phyloP scores from a whole-genome alignment of 2,797 vertebrate species.

The Catamblyrhynchus diadema region DNA sequence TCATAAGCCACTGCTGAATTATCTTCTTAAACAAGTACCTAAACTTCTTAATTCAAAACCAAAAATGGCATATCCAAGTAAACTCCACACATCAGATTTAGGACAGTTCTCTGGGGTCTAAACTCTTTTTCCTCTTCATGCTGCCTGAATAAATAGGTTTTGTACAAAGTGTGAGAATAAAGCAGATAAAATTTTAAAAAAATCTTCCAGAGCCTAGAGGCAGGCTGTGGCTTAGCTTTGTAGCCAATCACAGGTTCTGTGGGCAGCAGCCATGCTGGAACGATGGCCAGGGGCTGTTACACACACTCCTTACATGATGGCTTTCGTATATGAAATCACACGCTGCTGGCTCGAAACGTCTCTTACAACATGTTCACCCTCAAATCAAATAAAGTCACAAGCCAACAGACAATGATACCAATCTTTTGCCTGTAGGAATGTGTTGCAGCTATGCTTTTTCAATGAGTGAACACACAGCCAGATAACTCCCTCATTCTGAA shows the following conservation, averaged over 20 bases:
- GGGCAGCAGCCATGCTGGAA: background rate
- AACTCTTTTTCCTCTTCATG: background rate
- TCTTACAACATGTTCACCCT: background rate
- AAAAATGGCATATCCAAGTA: background rate
- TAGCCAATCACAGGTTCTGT: background rate
- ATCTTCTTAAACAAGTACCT: background rate
- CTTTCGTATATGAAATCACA: background rate
- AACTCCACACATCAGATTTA: background rate
- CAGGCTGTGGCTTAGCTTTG: background rate
- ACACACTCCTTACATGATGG: background rate
- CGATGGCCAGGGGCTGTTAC: background rate
- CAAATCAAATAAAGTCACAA: background rate
- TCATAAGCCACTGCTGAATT: background rate
- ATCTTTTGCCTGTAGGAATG: background rate
- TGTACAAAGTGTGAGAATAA: background rate
- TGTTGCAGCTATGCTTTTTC: background rate
- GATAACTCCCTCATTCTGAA: background rate
- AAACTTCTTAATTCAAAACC: background rate
- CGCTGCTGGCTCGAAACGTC: fast-evolving
- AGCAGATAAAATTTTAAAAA: background rate
- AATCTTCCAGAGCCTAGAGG: background rate
- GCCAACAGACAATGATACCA: background rate
- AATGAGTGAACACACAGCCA: background rate
- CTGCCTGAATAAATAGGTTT: background rate
- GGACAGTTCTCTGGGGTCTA: background rate